Percentiles rank a stretch among this genome's conserved stretches.
Conservation (phyloP, 2,113 vertebrate genomes). For the Petaurus breviceps region DNA sequence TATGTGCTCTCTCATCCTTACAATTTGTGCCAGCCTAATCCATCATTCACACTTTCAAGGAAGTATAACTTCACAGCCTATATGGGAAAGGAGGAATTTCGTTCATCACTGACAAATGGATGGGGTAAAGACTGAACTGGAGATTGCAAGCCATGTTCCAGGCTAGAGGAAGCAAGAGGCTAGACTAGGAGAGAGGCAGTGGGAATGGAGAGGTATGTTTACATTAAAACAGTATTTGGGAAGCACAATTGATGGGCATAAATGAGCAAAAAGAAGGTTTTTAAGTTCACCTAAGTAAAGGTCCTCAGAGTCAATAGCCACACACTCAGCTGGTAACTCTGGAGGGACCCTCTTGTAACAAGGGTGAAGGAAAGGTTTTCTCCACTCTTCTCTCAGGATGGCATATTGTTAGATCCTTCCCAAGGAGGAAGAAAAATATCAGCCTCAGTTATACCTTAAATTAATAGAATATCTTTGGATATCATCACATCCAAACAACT, state of each 20-base stretch:
- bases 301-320: neutral
- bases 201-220: too few species aligned
- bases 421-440: neutral
- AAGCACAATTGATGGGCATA: neutral
- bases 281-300: neutral
- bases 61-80: too few species aligned
- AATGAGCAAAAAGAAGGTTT: neutral
- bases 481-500: neutral
- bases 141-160: too few species aligned
- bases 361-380: neutral
- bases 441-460: neutral
- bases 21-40: too few species aligned
- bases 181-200: too few species aligned
- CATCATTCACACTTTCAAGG: too few species aligned
- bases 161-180: too few species aligned
- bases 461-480: neutral
- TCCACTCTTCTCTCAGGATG: neutral
- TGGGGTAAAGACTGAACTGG: too few species aligned
- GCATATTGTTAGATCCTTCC: neutral
- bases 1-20: too few species aligned
- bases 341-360: neutral
- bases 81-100: too few species aligned
- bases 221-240: too few species aligned
- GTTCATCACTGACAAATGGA: too few species aligned
- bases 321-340: neutral